Base-by-base conservation (phyloP, 2,797 vertebrate species). In the Mallotus villosus region DNA sequence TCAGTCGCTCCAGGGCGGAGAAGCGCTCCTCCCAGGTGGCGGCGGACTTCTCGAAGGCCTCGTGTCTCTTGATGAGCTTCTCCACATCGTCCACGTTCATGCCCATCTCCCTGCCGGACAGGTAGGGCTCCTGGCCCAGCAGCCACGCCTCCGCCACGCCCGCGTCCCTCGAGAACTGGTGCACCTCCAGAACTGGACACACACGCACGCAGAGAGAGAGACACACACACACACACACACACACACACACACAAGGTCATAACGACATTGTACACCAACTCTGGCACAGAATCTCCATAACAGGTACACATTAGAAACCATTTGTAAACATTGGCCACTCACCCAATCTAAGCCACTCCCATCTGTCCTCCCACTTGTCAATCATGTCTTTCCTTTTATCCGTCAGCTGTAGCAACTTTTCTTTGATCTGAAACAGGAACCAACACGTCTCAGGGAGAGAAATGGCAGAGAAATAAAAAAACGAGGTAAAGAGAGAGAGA, bases 311-410 rank as follows among this genome's bases (percentile, higher is more conserved):
- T 27, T 21, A 32, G 12, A 8, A 21, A 3, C 32, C 16, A 16
- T 1, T 55, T 8, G 5, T 17, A 53, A 53, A 16, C 2, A 27
- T 16, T 34, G 11, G 27, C 5, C 17, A 24, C 94, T 95, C 95
- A 98, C 97, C 96, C 89, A 98, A 91, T 92, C 97, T 94, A n/a
- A 98, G 92, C 97, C 97, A 98, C 83, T 98, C 97, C 96, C 96
- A 98, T 81, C 97, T 92, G 87, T 98, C 97, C 92, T 98, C 97
- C 97, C 97, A 98, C 78, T 97, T 97, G 92, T 97, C 96, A 85
- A 98, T 97, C 97, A 98, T 98, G 80, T 98, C 95, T 94, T 98
- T 98, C 90, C 97, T 96, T 89, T 98, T 97, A 84, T 98, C 97
- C 0, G 97, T 98, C 90, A 98, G 87, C 87, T 97, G 96, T 71